Conservation (phyloP, 2,888 invertebrate genomes). For the Brenthis hecate region DNA sequence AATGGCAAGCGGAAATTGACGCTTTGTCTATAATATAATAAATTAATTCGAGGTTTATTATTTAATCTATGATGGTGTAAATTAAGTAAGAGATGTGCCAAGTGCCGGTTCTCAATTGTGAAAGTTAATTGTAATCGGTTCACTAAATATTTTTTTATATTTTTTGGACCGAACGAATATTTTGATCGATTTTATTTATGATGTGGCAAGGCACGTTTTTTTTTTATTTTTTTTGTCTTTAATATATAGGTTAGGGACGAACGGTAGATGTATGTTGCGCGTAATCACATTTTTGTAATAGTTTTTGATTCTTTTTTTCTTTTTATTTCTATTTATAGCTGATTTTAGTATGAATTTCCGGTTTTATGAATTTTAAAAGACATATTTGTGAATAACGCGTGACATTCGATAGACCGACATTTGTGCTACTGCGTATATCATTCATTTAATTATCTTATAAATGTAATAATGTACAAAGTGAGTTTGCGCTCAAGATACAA, state of each 20-base stretch:
- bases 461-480: slow-evolving; percentile 80
- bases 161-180: slow-evolving; percentile 24
- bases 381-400: slow-evolving; percentile 46
- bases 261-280: slow-evolving; percentile 45
- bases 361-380: slow-evolving; percentile 48
- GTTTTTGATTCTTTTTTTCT: slow-evolving; percentile 47
- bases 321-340: slow-evolving; percentile 44
- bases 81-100: slow-evolving; percentile 41
- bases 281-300: slow-evolving; percentile 20
- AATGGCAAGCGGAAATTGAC: slow-evolving; percentile 24
- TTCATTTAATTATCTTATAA: slow-evolving; percentile 67
- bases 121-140: slow-evolving; percentile 46
- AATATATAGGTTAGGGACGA: slow-evolving; percentile 56
- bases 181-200: slow-evolving; percentile 13
- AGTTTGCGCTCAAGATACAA: slow-evolving; percentile 77
- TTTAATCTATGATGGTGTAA: slow-evolving; percentile 29
- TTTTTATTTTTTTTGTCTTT: slow-evolving; percentile 47
- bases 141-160: slow-evolving; percentile 45
- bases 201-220: slow-evolving; percentile 46
- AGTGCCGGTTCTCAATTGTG: slow-evolving; percentile 33
- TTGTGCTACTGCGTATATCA: slow-evolving; percentile 68
- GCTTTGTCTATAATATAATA: slow-evolving; percentile 6
- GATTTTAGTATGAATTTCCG: slow-evolving; percentile 10
- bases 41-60: slow-evolving; percentile 37
- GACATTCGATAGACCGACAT: slow-evolving; percentile 39